These are phyloP conservation scores for Tipula lateralis DNA, from an alignment of 2,888 invertebrate species.

Conservation along the genomic window DNA sequence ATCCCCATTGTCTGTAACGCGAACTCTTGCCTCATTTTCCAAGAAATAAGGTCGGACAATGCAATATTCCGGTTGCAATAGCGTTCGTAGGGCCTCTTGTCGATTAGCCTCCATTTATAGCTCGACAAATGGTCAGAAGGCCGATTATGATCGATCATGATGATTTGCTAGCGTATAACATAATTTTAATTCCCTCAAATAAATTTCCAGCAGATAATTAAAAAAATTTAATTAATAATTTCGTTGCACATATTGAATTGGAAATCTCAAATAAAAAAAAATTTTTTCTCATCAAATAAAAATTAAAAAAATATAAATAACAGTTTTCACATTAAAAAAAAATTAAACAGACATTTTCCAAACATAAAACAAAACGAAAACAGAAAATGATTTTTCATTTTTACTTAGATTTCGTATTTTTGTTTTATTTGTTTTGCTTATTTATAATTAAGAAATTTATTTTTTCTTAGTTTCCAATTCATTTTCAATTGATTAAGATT, in stretches of 20 bases:
- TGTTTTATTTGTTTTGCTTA: neutral
- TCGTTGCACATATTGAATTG: neutral
- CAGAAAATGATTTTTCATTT: neutral
- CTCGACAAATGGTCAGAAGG: neutral
- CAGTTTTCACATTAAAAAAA: neutral
- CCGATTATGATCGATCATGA: no score
- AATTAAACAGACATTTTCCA: slow-evolving; percentile 3
- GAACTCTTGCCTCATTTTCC: no score
- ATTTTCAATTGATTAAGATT: slow-evolving; percentile 24
- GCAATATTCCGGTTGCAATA: no score
- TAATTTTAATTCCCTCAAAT: neutral
- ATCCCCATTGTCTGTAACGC: no score
- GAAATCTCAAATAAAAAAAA: neutral
- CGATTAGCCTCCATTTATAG: neutral
- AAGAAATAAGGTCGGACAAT: neutral
- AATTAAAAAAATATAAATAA: neutral
- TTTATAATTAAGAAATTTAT: slow-evolving; percentile 15
- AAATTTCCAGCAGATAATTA: slow-evolving; percentile 8
- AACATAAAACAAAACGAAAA: neutral
- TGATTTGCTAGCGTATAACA: no score
- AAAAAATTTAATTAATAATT: neutral
- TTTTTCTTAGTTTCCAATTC: neutral
- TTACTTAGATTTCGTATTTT: no score
- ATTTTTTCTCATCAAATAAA: neutral
- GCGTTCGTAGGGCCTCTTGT: no score